phyloP scores from a whole-genome alignment of 2,888 invertebrate genomes.

The Archips crataeganus region DNA sequence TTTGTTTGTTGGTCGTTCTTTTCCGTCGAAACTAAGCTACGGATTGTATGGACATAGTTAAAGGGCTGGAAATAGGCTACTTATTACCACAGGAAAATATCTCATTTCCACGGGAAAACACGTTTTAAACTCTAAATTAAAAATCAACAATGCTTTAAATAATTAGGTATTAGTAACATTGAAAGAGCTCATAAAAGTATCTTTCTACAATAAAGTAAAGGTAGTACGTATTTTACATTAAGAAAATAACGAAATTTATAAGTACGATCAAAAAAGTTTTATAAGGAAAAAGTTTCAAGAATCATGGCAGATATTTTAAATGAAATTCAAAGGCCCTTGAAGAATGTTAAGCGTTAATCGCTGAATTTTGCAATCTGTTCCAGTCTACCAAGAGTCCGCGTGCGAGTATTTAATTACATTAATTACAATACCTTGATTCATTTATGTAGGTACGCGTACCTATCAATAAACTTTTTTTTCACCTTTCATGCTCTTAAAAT shows the following conservation, averaged over 20 bases:
- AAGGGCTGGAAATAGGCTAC: too few species aligned
- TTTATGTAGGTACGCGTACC: too few species aligned
- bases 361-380: conserved; percentile 10
- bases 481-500: too few species aligned
- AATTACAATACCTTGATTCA: background rate
- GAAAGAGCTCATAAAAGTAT: background rate
- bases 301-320: conserved; percentile 13
- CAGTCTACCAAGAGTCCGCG: background rate
- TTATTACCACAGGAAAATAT: too few species aligned
- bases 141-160: background rate
- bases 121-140: too few species aligned
- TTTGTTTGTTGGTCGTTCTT: too few species aligned
- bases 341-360: conserved; percentile 20
- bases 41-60: too few species aligned
- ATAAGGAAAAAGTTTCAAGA: conserved; percentile 13
- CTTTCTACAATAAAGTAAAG: background rate
- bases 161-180: background rate
- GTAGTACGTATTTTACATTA: background rate
- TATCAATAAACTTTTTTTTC: too few species aligned
- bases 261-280: conserved; percentile 11
- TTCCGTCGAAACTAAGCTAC: too few species aligned
- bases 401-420: conserved; percentile 2
- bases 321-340: conserved; percentile 13
- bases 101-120: too few species aligned
- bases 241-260: conserved; percentile 1